Base-by-base conservation (phyloP, 2,113 vertebrate species). In the Anhinga anhinga region DNA sequence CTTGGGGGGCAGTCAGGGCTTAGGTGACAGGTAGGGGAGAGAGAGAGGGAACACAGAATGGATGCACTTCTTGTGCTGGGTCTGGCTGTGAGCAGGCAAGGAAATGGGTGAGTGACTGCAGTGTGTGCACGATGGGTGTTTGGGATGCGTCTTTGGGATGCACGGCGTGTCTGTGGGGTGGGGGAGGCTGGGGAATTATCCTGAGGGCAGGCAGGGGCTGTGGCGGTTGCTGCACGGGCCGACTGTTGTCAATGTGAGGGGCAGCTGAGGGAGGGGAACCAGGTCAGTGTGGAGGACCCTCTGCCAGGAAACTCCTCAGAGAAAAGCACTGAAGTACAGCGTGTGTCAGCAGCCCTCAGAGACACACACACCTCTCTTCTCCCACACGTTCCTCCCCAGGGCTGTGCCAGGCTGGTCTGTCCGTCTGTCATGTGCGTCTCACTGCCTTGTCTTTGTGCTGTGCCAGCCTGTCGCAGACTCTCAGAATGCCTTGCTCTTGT, bases 1-100 rank as follows among this genome's bases (percentile, higher is more conserved):
- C 20, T 58, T 2, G 3, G 0, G 4, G 38, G 47, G 4, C 36
- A 30, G 13, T 9, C 0, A 0, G 13, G 19, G 38, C 8, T 40
- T 44, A 65, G 45, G 55, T 32, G 78, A 50, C 59, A 50, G 58
- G 47, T 6, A 66, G 32, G 50, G 22, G 32, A 22, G 32, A 42
- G 32, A 52, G 13, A 32, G 34, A 22, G 15, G 26, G 10, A 63
- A 23, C 10, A 70, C 45, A 11, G 40, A 15, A 29, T 1, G 8
- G 32, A 42, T 4, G 18, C 25, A 7, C 3, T 2, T 15, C 22
- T 13, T 45, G 42, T 20, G 38, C 19, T n/a, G 56, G 61, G 42
- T 10, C 38, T 69, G 49, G 72, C 38, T 22, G 6, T 2, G 17
- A 66, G 66, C 19, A 4, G 55, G 45, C 20, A 61, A 38, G 67